These are phyloP conservation scores for Tenthredo mesomela DNA, from an alignment of 2,888 invertebrate genomes.

Conservation along the genomic window DNA sequence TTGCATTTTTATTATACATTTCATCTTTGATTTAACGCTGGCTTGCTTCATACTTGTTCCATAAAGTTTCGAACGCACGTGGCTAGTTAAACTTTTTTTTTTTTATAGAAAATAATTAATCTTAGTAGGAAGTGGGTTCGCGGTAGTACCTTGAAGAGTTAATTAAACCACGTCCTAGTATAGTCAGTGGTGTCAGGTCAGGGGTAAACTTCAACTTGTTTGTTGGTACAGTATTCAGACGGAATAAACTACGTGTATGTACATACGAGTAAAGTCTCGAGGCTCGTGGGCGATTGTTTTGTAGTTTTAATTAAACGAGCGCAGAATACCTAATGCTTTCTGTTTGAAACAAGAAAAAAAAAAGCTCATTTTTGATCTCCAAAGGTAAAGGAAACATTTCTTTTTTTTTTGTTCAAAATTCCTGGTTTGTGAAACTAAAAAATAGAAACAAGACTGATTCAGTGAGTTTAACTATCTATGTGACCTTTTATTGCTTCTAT, in stretches of 20 bases:
- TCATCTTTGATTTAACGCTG: not conserved
- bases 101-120: slow-evolving; percentile 33
- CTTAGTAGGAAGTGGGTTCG: slow-evolving; percentile 1
- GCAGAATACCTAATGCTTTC: not conserved
- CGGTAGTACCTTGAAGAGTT: slow-evolving; percentile 33
- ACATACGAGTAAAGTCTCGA: not conserved
- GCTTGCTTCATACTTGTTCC: not conserved
- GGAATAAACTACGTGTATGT: not conserved
- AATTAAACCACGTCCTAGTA: slow-evolving; percentile 29
- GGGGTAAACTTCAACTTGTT: slow-evolving; percentile 17
- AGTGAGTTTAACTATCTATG: not conserved
- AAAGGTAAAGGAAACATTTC: not conserved
- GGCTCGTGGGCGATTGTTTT: not conserved
- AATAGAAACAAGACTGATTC: too few species aligned
- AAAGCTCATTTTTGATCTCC: not conserved
- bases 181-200: slow-evolving; percentile 24
- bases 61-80: slow-evolving; percentile 5
- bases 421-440: too few species aligned
- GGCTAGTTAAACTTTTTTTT: not conserved
- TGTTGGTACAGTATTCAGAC: slow-evolving; percentile 6
- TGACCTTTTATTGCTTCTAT: slow-evolving; percentile 33
- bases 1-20: not conserved
- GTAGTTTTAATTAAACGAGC: not conserved
- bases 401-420: not conserved
- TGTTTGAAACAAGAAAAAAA: not conserved